A percentile compares a stretch with the other conserved stretches of the same genome.
phyloP scores from a whole-genome alignment of 2,888 invertebrate species.

The Trypoxylon attenuatum region DNA sequence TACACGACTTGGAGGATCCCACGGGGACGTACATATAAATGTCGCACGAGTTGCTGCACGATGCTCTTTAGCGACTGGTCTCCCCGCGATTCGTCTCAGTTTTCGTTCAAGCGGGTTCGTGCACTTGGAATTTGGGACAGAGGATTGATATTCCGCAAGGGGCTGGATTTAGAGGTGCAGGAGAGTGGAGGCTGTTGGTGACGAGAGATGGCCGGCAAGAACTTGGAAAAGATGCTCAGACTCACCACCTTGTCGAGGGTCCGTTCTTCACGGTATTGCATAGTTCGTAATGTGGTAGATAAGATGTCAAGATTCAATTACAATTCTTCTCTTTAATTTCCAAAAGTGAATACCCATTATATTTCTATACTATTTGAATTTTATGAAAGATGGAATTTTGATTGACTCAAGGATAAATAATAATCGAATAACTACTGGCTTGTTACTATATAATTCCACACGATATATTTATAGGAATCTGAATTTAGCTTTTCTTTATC shows the following conservation, averaged over 20 bases:
- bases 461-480: too few relatives aligned
- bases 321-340: neutral
- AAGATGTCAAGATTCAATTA: neutral
- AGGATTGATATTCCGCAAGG: neutral
- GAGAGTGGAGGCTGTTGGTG: neutral
- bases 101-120: neutral
- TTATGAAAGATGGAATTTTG: too few relatives aligned
- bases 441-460: too few relatives aligned
- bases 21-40: conserved; percentile 61
- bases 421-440: too few relatives aligned
- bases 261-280: conserved; percentile 53
- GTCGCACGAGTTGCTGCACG: conserved; percentile 45
- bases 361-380: too few relatives aligned
- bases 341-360: neutral
- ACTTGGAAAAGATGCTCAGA: conserved; percentile 68
- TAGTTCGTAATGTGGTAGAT: neutral
- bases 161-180: neutral
- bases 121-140: neutral
- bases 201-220: conserved; percentile 53
- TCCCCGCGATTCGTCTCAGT: conserved; percentile 30
- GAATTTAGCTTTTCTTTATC: too few relatives aligned
- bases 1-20: conserved; percentile 55
- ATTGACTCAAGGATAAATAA: too few relatives aligned
- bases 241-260: conserved; percentile 66
- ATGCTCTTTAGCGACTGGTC: conserved; percentile 45